Base-by-base conservation (phyloP, 2,113 vertebrate species). In the Dromas ardeola region DNA sequence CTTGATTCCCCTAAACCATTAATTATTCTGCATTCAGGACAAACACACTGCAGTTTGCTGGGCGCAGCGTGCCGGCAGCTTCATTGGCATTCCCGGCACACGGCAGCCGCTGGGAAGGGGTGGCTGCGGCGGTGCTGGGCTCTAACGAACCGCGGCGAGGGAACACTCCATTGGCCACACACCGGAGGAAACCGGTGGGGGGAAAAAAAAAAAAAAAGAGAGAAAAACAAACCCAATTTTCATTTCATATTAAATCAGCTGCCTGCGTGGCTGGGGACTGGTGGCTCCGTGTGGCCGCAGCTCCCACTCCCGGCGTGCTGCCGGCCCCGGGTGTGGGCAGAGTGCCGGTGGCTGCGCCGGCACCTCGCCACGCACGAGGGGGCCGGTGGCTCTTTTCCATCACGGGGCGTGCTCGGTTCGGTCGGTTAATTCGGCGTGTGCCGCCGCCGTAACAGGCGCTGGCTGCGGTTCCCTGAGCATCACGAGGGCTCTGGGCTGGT, bases 81-180 rank as follows among this genome's bases (percentile, higher is more conserved):
- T 95, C 96, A 95, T 98, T 82, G 91, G 92, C 96, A 97, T 98
- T 98, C 97, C 81, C 9, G 21, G 88, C 97, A 97, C 97, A 70
- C 8, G 40, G 84, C 76, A 45, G 88, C 88, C 7, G 8, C 71
- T 26, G 81, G 77, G 56, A 73, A 43, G 7, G 12, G 73, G 77
- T 4, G 76, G 17, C 87, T 78, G 81, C 14, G 22, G 87, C 94
- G 52, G 62, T 22, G 59, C 61, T 1, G 9, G 73, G 85, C 84
- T 55, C 22, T 15, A 23, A 26, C 29, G 67, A 81, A 40, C 86
- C 23, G 26, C 58, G 2, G 58, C 0, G 5, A 78, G 69, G 59
- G 62, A 86, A 6, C 78, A 3, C 52, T 55, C 9, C 1, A 1
- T 25, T 20, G 90, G 67, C 52, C 53, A 3, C 81, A 5, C 0